Conservation (phyloP, 2,888 invertebrate genomes). For the Phyllotreta striolata region DNA sequence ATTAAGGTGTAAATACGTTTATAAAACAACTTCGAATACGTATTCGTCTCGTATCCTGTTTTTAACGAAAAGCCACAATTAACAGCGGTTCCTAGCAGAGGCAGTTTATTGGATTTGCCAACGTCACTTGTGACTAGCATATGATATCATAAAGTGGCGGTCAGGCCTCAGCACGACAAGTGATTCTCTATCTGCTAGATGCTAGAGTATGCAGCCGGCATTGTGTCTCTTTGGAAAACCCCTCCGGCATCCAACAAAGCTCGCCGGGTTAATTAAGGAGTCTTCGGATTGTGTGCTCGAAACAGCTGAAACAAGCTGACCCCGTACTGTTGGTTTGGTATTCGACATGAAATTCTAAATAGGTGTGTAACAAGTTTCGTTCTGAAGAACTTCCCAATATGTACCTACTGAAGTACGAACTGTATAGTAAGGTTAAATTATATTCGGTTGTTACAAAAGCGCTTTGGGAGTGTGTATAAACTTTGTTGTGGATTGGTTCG, state of each 20-base stretch:
- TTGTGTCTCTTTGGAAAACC: constrained; percentile 26
- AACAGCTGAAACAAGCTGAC: constrained; percentile 40
- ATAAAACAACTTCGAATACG: too few species aligned
- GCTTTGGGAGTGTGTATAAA: too few species aligned
- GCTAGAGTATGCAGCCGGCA: constrained; percentile 8
- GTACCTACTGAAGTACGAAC: neutral
- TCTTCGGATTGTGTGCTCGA: constrained; percentile 40
- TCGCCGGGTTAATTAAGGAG: constrained; percentile 42
- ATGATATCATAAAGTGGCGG: constrained; percentile 5
- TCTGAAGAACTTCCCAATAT: constrained; percentile 20
- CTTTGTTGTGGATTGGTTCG: too few species aligned
- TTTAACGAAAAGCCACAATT: constrained; percentile 1
- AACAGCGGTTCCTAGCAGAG: neutral
- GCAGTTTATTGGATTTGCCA: constrained; percentile 11
- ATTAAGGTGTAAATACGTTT: too few species aligned
- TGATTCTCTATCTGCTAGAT: constrained; percentile 3
- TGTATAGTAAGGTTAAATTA: neutral
- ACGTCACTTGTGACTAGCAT: constrained; percentile 17
- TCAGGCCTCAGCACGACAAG: constrained; percentile 3
- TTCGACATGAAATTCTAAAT: constrained; percentile 42
- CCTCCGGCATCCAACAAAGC: constrained; percentile 37
- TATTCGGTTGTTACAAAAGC: too few species aligned
- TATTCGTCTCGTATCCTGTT: neutral
- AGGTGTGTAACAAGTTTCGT: constrained; percentile 1
- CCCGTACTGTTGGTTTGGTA: constrained; percentile 42